phyloP scores from a whole-genome alignment of 2,888 invertebrate genomes.

The Bombyx huttoni region DNA sequence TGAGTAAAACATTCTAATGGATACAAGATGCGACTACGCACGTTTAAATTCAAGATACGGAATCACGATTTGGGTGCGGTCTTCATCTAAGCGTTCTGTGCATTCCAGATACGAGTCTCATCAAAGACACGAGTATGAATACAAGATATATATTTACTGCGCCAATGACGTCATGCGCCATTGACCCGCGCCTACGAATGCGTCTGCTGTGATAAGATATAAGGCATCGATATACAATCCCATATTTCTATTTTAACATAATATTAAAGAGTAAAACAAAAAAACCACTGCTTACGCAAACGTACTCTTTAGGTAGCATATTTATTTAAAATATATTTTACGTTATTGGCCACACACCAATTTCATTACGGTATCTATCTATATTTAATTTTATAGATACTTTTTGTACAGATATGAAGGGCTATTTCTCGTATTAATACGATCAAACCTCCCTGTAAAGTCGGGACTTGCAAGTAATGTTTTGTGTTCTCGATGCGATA shows the following conservation, averaged over 20 bases:
- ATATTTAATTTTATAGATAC: no score
- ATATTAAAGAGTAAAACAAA: background rate
- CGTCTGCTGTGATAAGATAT: constrained; percentile 15
- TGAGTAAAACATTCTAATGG: background rate
- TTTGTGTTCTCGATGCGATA: no score
- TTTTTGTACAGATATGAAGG: no score
- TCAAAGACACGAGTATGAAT: constrained; percentile 18
- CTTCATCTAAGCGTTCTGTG: constrained; percentile 13
- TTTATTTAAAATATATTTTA: background rate
- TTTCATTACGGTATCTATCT: no score
- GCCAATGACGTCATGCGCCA: constrained; percentile 53
- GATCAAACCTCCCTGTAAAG: no score
- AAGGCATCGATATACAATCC: background rate
- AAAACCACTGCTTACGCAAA: background rate
- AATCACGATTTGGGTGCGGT: constrained; percentile 31
- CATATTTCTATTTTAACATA: background rate
- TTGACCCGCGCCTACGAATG: constrained; percentile 38
- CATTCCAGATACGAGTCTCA: constrained; percentile 21
- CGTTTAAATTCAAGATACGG: constrained; percentile 10
- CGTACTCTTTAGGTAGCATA: background rate
- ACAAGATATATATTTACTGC: constrained; percentile 30
- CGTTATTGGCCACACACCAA: no score
- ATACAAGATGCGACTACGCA: background rate
- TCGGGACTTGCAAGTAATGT: no score
- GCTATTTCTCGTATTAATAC: no score